Evolutionary conservation across 2,113 vertebrate species (phyloP).

Genomic region (Nestor notabilis): DNA sequence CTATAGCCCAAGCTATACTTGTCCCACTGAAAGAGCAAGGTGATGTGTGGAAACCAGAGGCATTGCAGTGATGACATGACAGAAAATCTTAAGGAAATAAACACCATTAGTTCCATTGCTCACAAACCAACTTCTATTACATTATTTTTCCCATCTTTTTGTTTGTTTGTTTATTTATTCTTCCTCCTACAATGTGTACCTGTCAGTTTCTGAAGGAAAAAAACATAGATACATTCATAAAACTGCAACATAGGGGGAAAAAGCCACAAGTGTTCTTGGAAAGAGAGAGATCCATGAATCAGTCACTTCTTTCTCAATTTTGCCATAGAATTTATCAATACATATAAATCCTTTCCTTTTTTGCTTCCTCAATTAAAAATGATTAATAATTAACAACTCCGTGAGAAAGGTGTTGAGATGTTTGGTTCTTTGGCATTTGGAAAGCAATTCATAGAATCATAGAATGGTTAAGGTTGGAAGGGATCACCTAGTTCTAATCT

Average conservation of each 20-base stretch:
- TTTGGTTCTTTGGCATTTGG: not conserved
- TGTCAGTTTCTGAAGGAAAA: not conserved
- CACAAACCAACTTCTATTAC: not conserved
- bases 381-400: fast-evolving
- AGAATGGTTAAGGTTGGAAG: not conserved
- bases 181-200: not conserved
- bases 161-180: not conserved
- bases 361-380: not conserved
- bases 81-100: not conserved
- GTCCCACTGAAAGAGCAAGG: not conserved
- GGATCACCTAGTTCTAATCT: not conserved
- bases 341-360: not conserved
- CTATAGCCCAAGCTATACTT: not conserved
- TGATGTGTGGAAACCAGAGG: not conserved
- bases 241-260: not conserved
- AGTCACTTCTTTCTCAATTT: not conserved
- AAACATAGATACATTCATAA: not conserved
- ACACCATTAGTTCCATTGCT: not conserved
- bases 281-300: not conserved
- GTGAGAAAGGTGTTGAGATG: not conserved
- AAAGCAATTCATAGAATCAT: not conserved
- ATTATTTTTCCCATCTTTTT: not conserved
- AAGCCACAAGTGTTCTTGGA: not conserved
- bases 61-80: not conserved
- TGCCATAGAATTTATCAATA: not conserved